Percentiles rank a stretch among this genome's conserved stretches.
These are phyloP conservation scores for Ormia ochracea DNA, from an alignment of 2,888 invertebrate genomes.

Conservation along the genomic window DNA sequence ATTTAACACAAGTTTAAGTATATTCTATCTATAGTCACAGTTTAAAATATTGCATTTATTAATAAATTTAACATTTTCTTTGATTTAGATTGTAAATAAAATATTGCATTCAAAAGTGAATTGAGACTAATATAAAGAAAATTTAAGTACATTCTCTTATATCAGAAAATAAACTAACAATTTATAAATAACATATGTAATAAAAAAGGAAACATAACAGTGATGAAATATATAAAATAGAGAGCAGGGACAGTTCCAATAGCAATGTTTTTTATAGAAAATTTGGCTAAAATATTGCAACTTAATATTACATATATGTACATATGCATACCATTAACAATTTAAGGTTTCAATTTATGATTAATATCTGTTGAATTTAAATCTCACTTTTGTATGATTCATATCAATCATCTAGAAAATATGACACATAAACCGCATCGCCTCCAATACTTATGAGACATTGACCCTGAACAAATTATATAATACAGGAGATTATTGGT, in stretches of 20 bases:
- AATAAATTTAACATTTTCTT: too few species aligned
- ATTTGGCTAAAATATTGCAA: slow-evolving; percentile 54
- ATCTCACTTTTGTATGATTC: slow-evolving; percentile 7
- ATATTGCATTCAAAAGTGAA: slow-evolving; percentile 36
- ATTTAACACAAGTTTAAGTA: slow-evolving; percentile 41
- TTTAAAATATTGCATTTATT: slow-evolving; percentile 43
- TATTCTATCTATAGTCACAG: slow-evolving; percentile 56
- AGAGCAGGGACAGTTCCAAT: slow-evolving; percentile 30
- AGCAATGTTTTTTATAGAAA: slow-evolving; percentile 23
- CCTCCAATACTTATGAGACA: slow-evolving; percentile 97
- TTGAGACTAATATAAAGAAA: slow-evolving; percentile 17
- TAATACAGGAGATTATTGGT: too few species aligned
- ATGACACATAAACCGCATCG: slow-evolving; percentile 91
- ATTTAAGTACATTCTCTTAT: slow-evolving; percentile 22
- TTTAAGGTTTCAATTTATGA: slow-evolving; percentile 72
- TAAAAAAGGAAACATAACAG: neutral
- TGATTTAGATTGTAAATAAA: too few species aligned
- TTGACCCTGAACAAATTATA: slow-evolving; percentile 90
- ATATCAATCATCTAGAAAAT: slow-evolving; percentile 80
- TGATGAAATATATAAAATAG: slow-evolving; percentile 46
- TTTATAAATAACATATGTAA: neutral
- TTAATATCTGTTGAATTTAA: slow-evolving; percentile 27
- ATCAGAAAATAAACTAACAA: neutral
- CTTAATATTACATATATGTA: neutral
- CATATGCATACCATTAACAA: too few species aligned